Conservation (phyloP, 2,888 invertebrate genomes). For the Rhagonycha fulva region DNA sequence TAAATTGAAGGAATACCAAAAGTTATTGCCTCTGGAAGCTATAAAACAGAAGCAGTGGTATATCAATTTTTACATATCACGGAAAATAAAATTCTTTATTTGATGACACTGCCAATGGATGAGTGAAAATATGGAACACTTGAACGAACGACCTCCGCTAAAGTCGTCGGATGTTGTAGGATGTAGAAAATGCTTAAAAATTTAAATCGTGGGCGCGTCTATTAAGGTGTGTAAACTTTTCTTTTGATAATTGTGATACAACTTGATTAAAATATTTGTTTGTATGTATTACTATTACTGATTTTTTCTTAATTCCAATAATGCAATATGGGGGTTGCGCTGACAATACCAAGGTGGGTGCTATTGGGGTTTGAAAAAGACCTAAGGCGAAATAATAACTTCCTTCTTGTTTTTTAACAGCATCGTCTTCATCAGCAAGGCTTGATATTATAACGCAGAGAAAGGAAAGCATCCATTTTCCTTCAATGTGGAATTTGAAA, state of each 20-base stretch:
- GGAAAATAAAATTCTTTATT: neutral
- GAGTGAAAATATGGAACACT: neutral
- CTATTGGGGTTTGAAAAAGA: no score
- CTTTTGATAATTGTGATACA: neutral
- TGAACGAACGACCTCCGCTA: slow-evolving; percentile 8
- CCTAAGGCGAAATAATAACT: no score
- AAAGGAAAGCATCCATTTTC: no score
- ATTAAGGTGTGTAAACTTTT: slow-evolving; percentile 9
- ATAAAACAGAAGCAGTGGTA: neutral
- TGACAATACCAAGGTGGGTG: neutral
- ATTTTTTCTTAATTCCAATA: neutral
- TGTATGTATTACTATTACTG: neutral
- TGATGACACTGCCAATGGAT: neutral
- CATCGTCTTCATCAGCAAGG: no score
- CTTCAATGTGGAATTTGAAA: neutral
- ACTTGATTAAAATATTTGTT: neutral
- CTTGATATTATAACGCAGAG: no score
- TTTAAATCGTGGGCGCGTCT: slow-evolving; percentile 8
- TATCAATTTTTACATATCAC: neutral
- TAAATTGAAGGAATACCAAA: neutral
- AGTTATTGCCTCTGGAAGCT: neutral
- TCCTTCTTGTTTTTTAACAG: no score
- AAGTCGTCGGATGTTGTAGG: slow-evolving; percentile 22
- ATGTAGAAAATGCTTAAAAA: slow-evolving; percentile 11
- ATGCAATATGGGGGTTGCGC: neutral